Conservation (phyloP, 2,797 vertebrate species). For the Eulemur rubriventer region DNA sequence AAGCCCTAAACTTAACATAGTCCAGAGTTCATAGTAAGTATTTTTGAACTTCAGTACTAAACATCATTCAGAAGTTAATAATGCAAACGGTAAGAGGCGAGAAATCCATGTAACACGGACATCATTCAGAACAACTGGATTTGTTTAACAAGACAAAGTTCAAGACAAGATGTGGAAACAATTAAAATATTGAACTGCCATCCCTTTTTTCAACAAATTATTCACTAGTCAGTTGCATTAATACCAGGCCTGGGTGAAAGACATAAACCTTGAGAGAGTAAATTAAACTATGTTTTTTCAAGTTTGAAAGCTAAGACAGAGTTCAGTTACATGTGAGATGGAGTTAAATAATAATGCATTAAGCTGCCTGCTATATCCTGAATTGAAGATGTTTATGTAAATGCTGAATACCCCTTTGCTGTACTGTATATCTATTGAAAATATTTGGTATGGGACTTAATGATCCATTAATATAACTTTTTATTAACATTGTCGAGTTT, state of each 20-base stretch:
- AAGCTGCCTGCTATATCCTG: background rate
- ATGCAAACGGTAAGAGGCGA: background rate
- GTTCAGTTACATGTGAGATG: background rate
- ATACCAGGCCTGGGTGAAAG: background rate
- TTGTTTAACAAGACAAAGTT: background rate
- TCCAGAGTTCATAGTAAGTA: background rate
- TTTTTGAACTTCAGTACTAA: background rate
- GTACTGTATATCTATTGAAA: background rate
- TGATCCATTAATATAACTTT: background rate
- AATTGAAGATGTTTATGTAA: background rate
- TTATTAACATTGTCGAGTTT: background rate
- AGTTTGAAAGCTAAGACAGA: background rate
- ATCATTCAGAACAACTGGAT: background rate
- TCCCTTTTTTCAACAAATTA: too few relatives aligned
- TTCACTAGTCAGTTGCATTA: background rate
- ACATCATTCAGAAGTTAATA: background rate
- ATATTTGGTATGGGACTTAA: background rate
- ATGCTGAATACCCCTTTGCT: background rate
- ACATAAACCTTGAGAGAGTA: background rate
- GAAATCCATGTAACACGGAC: background rate
- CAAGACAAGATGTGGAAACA: background rate
- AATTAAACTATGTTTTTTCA: background rate
- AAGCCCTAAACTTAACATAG: background rate
- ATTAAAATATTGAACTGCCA: background rate
- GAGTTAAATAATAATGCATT: background rate